Evolutionary conservation across 2,113 vertebrate genomes (phyloP).

Genomic region (Prionailurus viverrinus): DNA sequence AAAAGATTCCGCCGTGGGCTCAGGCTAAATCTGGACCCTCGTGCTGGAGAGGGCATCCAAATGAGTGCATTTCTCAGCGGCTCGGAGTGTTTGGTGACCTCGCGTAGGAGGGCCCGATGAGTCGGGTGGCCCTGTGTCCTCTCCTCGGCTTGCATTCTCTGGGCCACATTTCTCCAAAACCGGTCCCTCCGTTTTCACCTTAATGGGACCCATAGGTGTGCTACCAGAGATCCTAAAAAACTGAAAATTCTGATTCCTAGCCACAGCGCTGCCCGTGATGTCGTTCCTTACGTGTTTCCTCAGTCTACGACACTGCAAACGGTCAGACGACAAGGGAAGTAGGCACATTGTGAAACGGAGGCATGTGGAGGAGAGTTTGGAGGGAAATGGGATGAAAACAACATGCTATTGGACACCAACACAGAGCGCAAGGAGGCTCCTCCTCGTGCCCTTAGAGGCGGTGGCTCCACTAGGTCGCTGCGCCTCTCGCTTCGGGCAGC

Average conservation of each 20-base stretch:
- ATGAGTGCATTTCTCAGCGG: neutral
- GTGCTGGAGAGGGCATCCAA: rapidly evolving
- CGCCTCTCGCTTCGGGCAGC: neutral
- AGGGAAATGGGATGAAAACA: neutral
- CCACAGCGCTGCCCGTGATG: neutral
- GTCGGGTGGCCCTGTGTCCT: neutral
- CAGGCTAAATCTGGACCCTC: neutral
- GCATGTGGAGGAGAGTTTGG: neutral
- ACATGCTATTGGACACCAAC: no score
- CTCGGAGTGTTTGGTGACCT: neutral
- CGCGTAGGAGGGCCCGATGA: neutral
- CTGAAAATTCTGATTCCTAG: neutral
- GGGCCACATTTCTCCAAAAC: neutral
- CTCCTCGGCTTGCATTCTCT: neutral
- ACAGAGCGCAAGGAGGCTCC: no score
- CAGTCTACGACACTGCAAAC: neutral
- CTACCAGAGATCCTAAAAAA: neutral
- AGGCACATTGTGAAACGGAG: neutral
- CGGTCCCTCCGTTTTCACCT: neutral
- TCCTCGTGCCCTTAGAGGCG: neutral
- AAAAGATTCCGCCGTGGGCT: neutral
- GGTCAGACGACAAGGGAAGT: no score
- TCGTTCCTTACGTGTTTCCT: neutral
- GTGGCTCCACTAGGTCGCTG: neutral
- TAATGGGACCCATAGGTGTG: neutral